Evolutionary conservation across 2,888 invertebrate species (phyloP).

Genomic region (Patella pellucida): DNA sequence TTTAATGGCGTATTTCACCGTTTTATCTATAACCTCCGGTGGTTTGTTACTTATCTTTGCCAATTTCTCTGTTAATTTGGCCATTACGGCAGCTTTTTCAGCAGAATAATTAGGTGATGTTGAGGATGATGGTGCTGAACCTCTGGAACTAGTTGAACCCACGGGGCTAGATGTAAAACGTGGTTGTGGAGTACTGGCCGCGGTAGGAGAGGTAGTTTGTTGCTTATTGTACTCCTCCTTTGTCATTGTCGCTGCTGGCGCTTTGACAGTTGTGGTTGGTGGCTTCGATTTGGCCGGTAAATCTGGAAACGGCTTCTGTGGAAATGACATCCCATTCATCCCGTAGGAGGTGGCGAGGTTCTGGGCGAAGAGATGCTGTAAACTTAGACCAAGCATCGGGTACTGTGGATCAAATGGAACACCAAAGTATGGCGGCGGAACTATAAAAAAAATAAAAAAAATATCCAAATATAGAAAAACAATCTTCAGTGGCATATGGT

Average conservation of each 20-base stretch:
- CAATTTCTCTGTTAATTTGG: constrained; percentile 8
- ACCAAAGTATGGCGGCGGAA: neutral
- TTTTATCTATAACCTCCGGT: constrained; percentile 3
- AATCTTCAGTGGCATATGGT: neutral
- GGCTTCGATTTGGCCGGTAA: neutral
- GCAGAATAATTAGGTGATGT: neutral
- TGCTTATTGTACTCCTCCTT: constrained; percentile 1
- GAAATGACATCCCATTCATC: constrained; percentile 1
- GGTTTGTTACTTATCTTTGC: constrained; percentile 1
- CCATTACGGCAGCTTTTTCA: constrained; percentile 6
- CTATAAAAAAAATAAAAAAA: neutral
- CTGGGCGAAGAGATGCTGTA: constrained; percentile 1
- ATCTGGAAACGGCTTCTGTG: neutral
- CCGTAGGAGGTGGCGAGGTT: neutral
- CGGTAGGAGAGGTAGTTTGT: neutral
- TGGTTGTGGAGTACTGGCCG: neutral
- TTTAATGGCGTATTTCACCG: neutral
- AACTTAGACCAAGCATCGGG: neutral
- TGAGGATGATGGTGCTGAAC: neutral
- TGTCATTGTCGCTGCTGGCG: constrained; percentile 8
- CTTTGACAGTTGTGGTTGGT: neutral
- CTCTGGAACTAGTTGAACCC: constrained; percentile 1
- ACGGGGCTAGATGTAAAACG: constrained; percentile 7
- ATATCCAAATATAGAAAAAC: neutral
- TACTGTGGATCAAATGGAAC: constrained; percentile 9